phyloP scores from a whole-genome alignment of 2,888 invertebrate species.

The Papilio demoleus region DNA sequence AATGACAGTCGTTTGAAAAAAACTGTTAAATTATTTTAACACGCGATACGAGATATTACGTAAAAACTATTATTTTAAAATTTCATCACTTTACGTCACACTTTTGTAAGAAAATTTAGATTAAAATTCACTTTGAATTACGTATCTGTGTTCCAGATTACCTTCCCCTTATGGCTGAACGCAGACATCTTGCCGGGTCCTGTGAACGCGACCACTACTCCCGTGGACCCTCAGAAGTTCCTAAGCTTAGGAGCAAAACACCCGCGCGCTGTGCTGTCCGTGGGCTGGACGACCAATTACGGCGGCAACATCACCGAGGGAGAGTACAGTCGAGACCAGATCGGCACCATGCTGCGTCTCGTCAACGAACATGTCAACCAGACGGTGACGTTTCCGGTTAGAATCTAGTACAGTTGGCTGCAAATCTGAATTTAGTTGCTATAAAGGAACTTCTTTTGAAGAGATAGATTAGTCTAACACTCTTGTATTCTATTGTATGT shows the following conservation, averaged over 20 bases:
- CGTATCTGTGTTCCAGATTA: slow-evolving; percentile 74
- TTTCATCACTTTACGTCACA: not conserved
- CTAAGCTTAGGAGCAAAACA: slow-evolving; percentile 84
- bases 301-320: slow-evolving; percentile 79
- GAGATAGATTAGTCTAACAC: too few species aligned
- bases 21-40: not conserved
- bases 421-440: too few species aligned
- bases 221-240: slow-evolving; percentile 87
- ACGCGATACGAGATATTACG: not conserved
- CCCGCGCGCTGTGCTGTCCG: slow-evolving; percentile 87
- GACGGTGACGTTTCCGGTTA: slow-evolving; percentile 90
- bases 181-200: slow-evolving; percentile 94
- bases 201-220: slow-evolving; percentile 79
- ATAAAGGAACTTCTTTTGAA: too few species aligned
- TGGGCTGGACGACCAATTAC: slow-evolving; percentile 93
- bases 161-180: slow-evolving; percentile 92
- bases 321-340: slow-evolving; percentile 85
- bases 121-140: not conserved
- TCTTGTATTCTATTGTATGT: too few species aligned
- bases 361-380: slow-evolving; percentile 84
- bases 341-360: slow-evolving; percentile 87
- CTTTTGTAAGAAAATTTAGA: not conserved
- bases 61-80: not conserved
- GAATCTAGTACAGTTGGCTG: slow-evolving; percentile 39
- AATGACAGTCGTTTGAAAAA: not conserved